A percentile compares a stretch with the other conserved stretches of the same genome.
Conservation (phyloP, 1,140 invertebrate species). For the Leptinotarsa texana region DNA sequence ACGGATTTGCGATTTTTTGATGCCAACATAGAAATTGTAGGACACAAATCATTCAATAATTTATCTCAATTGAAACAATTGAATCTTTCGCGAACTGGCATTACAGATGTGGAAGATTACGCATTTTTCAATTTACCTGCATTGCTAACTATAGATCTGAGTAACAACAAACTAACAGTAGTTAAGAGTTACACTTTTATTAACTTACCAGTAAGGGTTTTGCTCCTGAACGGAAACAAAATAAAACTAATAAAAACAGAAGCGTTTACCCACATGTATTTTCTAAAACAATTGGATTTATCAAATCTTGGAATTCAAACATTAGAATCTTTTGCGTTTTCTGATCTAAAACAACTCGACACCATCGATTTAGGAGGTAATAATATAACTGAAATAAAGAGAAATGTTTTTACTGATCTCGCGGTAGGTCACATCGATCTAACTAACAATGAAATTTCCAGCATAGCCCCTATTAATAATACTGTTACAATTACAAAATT, state of each 20-base stretch:
- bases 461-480: not conserved
- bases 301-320: not conserved
- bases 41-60: not conserved
- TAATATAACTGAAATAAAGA: constrained; percentile 4
- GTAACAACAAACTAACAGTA: constrained; percentile 12
- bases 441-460: not conserved
- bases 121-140: constrained; percentile 10
- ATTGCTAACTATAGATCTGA: not conserved
- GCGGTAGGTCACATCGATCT: not conserved
- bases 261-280: not conserved
- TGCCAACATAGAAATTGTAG: not conserved
- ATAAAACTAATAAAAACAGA: not conserved
- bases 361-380: not conserved
- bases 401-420: constrained; percentile 2
- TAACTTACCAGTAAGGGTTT: not conserved
- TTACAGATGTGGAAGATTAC: not conserved
- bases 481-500: not conserved
- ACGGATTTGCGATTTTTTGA: not conserved
- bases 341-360: not conserved
- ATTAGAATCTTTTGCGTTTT: not conserved
- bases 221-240: not conserved
- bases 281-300: not conserved
- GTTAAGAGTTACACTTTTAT: not conserved
- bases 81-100: not conserved
- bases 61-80: not conserved